Percentiles rank a stretch among this genome's conserved stretches.
These are phyloP conservation scores for Diaphora mendica DNA, from an alignment of 2,888 invertebrate genomes.

Conservation along the genomic window DNA sequence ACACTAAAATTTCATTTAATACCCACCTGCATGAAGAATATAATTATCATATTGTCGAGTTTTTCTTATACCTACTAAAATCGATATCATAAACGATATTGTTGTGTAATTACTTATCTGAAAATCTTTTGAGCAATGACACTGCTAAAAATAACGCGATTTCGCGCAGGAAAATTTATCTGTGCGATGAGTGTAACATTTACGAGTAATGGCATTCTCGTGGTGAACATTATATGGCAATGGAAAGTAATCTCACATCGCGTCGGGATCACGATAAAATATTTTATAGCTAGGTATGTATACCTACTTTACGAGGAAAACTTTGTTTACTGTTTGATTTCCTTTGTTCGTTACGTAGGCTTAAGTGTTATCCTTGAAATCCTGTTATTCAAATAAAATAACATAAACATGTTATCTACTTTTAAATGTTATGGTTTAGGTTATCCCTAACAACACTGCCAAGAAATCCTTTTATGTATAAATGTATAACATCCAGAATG, in stretches of 20 bases:
- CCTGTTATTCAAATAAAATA: slow-evolving; percentile 29
- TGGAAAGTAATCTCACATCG: slow-evolving; percentile 38
- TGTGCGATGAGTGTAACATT: slow-evolving; percentile 34
- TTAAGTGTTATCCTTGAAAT: slow-evolving; percentile 25
- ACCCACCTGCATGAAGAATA: no score
- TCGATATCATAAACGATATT: no score
- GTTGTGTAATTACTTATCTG: neutral
- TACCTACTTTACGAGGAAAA: slow-evolving; percentile 38
- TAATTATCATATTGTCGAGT: no score
- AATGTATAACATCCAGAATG: neutral
- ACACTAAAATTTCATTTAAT: no score
- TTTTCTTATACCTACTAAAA: no score
- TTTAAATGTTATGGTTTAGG: neutral
- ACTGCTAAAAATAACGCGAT: slow-evolving; percentile 21
- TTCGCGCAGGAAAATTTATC: slow-evolving; percentile 37
- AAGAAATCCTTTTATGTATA: neutral
- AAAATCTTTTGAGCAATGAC: neutral
- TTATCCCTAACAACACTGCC: neutral
- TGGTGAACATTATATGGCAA: slow-evolving; percentile 36
- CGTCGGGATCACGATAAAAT: slow-evolving; percentile 39
- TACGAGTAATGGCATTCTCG: slow-evolving; percentile 36
- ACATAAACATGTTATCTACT: neutral
- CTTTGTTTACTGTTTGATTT: slow-evolving; percentile 31
- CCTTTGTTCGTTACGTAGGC: slow-evolving; percentile 10
- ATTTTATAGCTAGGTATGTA: slow-evolving; percentile 46